phyloP scores from a whole-genome alignment of 2,113 vertebrate species.

The Pelusios castaneus region DNA sequence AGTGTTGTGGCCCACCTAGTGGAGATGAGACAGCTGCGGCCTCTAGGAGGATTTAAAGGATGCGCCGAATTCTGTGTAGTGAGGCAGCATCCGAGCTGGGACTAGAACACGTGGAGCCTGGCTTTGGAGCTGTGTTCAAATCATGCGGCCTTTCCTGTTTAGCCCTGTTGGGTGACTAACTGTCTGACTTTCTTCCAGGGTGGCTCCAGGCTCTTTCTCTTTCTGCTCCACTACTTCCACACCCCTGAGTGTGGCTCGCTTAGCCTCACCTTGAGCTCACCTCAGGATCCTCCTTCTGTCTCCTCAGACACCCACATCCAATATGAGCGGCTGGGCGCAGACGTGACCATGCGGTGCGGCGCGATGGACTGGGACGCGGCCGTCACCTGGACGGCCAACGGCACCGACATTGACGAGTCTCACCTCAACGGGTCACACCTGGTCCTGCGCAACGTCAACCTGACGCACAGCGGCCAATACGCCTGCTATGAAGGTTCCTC shows the following conservation, averaged over 20 bases:
- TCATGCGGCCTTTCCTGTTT: background rate
- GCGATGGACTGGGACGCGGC: slow-evolving; percentile 85
- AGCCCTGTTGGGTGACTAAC: background rate
- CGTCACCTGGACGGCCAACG: slow-evolving; percentile 94
- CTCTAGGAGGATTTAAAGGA: background rate
- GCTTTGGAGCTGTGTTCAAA: background rate
- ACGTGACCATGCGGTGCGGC: slow-evolving; percentile 93
- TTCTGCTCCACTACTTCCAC: background rate
- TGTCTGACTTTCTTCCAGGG: background rate
- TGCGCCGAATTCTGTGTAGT: no score
- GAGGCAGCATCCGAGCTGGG: background rate
- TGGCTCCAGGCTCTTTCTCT: background rate
- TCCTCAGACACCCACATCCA: slow-evolving; percentile 84
- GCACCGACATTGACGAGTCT: slow-evolving; percentile 87
- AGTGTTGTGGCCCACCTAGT: background rate
- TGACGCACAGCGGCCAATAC: slow-evolving; percentile 89
- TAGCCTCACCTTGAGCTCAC: background rate
- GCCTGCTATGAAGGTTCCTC: slow-evolving; percentile 94
- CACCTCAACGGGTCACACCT: slow-evolving; percentile 85
- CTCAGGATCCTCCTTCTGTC: background rate
- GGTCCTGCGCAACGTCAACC: slow-evolving; percentile 83
- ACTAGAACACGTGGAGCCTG: background rate
- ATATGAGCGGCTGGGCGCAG: slow-evolving; percentile 87
- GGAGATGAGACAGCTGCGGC: background rate
- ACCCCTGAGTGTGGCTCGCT: slow-evolving; percentile 22